Base-by-base conservation (phyloP, 2,888 invertebrate genomes). In the Platycheirus rosarum region DNA sequence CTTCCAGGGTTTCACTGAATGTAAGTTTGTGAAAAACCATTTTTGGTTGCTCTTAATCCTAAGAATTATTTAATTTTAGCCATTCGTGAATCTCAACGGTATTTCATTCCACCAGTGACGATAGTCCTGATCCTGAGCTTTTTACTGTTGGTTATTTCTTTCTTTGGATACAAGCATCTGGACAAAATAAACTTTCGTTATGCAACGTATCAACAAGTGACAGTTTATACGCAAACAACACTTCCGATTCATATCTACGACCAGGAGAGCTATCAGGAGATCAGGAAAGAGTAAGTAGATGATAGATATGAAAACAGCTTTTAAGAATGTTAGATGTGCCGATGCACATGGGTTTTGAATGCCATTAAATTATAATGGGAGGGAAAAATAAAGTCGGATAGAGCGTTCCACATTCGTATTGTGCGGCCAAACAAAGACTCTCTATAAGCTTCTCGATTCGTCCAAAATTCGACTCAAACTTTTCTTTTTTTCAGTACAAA, bases 101-200 rank as follows among this genome's bases (percentile, higher is more conserved):
- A 90, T 75, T 90, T 90, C 66, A 90, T 90, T 73, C 90, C 90
- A 3, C 90, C 90, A 3, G 90, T 90, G 7, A 88, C 89, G 1
- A 82, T 86, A 2, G 76, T 88, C 2, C 84, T 90, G 8, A 73
- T 88, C 0, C 55, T 89, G 0, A 87, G 89, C 66, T 88, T 90
- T 42, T 53, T 89, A 20, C 84, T 89, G 44, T 86, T 89, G 79
- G 79, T 88, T 2, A 74, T 84, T 14, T 85, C 89, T 0, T 90
- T 89, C 75, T 90, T 90, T 84, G 90, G 90, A 2, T 90, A 90
- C 74, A 89, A 88, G 84, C 87, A 87, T 60, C 85, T 90, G 9
- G 88, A 88, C 66, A 70, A 69, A n/a, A 48, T 84, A 18, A 57
- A 48, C 0, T 55, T 35, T 18, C 55, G 49, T 4, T 62, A 70